Base-by-base conservation (phyloP, 2,797 vertebrate species). In the Cyclura pinguis region DNA sequence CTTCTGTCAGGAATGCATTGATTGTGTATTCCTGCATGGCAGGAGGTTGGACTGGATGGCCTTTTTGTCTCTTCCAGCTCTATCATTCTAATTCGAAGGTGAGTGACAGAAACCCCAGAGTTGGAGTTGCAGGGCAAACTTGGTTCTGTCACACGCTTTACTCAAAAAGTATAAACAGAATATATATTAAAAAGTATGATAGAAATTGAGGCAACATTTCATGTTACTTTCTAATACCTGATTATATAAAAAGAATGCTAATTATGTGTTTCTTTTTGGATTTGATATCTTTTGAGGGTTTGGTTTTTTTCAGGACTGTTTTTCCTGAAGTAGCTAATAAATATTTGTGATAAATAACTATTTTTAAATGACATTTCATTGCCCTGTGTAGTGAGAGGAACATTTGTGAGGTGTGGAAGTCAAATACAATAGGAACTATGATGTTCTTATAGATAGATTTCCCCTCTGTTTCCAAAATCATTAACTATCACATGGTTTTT, bases 291-390 rank as follows among this genome's bases (percentile, higher is more conserved):
- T 82, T 57, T 82, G 57, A 14, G 4, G 1, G 20, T 24, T 57
- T 8, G 7, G 62, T 29, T 38, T 59, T 73, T 42, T 4, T 4
- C 38, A 4, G 42, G 52, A 42, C n/a, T 1, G 20, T 4, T 4
- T 16, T 12, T 6, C 35, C 14, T 0, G 0, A 13, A 6, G 29
- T 59, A 59, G 38, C 57, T 47, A 16, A 27, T 20, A 32, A 47
- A 62, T 86, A 42, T 80, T 88, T 81, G 47, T 67, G 47, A 22
- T 35, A 35, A 81, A 81, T 69, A 88, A 57, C 38, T 55, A 38
- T n/a, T 0, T 24, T 62, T 93, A 82, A 82, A 88, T 24, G 5
- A 2, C 0, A 0, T 80, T 5, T 7, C 29, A 2, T 42, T 78
- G 47, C 29, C 62, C 38, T 89, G 50, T 89, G 89, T 50, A 57